phyloP scores from a whole-genome alignment of 2,888 invertebrate species.

The Mycogona germanica region DNA sequence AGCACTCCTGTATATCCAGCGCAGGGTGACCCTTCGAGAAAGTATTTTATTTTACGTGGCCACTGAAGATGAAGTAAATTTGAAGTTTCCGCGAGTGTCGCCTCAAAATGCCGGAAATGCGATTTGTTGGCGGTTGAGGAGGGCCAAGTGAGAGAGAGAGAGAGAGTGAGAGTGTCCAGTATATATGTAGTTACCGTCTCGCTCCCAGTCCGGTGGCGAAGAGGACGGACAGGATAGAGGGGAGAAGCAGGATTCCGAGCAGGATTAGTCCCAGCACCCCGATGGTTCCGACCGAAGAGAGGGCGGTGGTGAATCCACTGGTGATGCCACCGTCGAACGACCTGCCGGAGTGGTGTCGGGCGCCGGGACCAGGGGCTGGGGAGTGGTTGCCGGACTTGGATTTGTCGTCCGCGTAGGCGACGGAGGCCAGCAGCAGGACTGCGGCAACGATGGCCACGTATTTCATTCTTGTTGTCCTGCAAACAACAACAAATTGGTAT shows the following conservation, averaged over 20 bases:
- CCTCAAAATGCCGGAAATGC: too few species aligned
- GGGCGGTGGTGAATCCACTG: constrained; percentile 14
- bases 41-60: too few species aligned
- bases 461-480: constrained; percentile 2
- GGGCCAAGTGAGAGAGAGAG: too few species aligned
- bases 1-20: too few species aligned
- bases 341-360: not conserved
- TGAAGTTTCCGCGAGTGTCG: too few species aligned
- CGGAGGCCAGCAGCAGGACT: not conserved
- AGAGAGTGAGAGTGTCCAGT: too few species aligned
- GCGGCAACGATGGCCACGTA: not conserved
- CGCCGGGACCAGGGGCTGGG: not conserved
- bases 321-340: constrained; percentile 13
- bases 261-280: constrained; percentile 13
- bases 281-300: constrained; percentile 15
- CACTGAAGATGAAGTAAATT: too few species aligned
- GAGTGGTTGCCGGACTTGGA: not conserved
- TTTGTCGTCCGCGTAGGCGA: not conserved
- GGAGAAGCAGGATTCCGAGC: constrained; percentile 9
- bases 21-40: too few species aligned
- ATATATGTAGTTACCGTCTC: not conserved
- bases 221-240: constrained; percentile 9
- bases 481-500: too few species aligned
- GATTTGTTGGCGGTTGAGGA: too few species aligned
- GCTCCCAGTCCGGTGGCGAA: constrained; percentile 1